Conservation (phyloP, 2,888 invertebrate genomes). For the Brachynemurus nebulosus region DNA sequence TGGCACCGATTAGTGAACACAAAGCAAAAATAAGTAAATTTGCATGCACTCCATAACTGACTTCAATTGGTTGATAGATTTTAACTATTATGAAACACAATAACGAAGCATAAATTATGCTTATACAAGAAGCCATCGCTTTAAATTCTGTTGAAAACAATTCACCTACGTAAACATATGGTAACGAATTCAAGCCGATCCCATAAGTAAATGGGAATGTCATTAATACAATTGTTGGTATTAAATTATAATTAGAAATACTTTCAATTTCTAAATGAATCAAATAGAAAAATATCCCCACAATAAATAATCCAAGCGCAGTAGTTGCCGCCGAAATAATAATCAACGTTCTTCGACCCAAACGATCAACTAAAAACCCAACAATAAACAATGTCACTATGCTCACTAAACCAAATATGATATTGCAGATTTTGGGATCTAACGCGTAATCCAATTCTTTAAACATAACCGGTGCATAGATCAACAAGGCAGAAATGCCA, state of each 20-base stretch:
- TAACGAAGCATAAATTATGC: conserved; percentile 30
- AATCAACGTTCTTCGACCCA: conserved; percentile 34
- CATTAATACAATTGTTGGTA: conserved; percentile 29
- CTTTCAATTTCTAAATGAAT: too few species aligned
- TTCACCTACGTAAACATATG: conserved; percentile 32
- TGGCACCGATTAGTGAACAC: conserved; percentile 23
- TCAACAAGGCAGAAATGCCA: conserved; percentile 41
- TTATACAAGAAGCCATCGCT: conserved; percentile 33
- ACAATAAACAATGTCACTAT: too few species aligned
- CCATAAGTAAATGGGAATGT: conserved; percentile 29
- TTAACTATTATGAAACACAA: conserved; percentile 29
- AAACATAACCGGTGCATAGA: conserved; percentile 35
- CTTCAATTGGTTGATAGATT: conserved; percentile 25
- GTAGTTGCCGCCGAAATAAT: conserved; percentile 29
- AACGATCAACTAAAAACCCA: conserved; percentile 36
- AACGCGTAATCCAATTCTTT: conserved; percentile 24
- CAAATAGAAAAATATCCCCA: conserved; percentile 27
- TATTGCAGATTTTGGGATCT: conserved; percentile 20
- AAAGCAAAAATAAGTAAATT: conserved; percentile 27
- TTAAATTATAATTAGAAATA: too few species aligned
- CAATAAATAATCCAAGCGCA: conserved; percentile 23
- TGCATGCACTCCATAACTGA: conserved; percentile 23
- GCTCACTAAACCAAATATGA: conserved; percentile 29
- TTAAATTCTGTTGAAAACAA: conserved; percentile 33
- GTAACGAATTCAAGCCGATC: conserved; percentile 31